Evolutionary conservation across 2,888 invertebrate genomes (phyloP).

Genomic region (Mantis religiosa): DNA sequence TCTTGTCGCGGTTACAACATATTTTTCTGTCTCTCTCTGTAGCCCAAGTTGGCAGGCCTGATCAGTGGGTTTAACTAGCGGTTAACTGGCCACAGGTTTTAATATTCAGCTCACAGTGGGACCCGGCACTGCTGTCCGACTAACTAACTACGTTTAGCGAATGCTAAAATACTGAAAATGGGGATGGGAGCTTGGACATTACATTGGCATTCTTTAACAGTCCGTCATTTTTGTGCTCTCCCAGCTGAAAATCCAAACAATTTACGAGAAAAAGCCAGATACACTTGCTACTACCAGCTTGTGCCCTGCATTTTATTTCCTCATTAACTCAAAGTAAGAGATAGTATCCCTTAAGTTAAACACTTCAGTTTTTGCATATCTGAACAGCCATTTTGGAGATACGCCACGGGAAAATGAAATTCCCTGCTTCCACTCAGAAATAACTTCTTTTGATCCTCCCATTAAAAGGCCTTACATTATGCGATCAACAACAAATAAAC

Average conservation of each 20-base stretch:
- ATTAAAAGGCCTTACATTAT: no score
- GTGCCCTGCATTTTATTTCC: neutral
- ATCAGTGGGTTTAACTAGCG: neutral
- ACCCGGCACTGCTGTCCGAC: neutral
- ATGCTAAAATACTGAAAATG: neutral
- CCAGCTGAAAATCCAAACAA: neutral
- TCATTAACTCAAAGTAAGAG: neutral
- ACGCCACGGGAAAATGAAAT: no score
- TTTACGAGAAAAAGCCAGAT: neutral
- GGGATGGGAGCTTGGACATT: neutral
- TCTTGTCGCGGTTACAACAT: neutral
- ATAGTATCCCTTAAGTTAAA: neutral
- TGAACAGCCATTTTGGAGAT: neutral
- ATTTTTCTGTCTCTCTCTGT: neutral
- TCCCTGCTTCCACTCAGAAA: no score
- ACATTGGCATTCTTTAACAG: neutral
- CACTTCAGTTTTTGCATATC: neutral
- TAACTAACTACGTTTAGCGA: neutral
- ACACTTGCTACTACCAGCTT: neutral
- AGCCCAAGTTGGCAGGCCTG: neutral
- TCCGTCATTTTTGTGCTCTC: neutral
- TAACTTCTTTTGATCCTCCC: no score
- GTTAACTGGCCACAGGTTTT: neutral
- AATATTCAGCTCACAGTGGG: neutral
- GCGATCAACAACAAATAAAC: no score